phyloP scores from a whole-genome alignment of 2,888 invertebrate genomes.

The Epirrita christyi region DNA sequence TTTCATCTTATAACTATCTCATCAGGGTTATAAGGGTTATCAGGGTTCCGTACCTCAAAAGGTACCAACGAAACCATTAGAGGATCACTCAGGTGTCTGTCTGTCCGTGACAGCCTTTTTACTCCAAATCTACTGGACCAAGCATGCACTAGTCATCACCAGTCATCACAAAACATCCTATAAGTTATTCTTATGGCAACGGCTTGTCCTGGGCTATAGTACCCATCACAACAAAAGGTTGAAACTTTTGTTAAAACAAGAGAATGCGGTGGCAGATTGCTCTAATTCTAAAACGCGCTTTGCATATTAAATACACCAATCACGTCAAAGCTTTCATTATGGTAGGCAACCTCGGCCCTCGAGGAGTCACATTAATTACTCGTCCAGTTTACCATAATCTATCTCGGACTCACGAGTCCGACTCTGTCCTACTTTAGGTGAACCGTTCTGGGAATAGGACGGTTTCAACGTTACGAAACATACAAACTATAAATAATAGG shows the following conservation, averaged over 20 bases:
- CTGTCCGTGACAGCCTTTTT: no score
- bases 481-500: no score
- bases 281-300: conserved; percentile 36
- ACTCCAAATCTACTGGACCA: no score
- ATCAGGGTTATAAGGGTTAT: no score
- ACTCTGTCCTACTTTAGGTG: conserved; percentile 5
- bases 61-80: no score
- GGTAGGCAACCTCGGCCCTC: conserved; percentile 37
- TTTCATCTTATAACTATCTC: no score
- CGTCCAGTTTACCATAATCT: conserved; percentile 22
- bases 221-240: background rate
- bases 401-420: conserved; percentile 9
- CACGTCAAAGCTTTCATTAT: conserved; percentile 57
- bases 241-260: conserved; percentile 2
- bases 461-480: conserved; percentile 2
- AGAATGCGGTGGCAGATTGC: conserved; percentile 19
- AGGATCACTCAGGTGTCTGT: no score
- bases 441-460: conserved; percentile 5
- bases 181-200: background rate
- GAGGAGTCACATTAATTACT: conserved; percentile 27
- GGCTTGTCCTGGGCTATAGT: background rate
- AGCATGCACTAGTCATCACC: no score
- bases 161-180: background rate
- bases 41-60: no score
- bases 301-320: conserved; percentile 70